Evolutionary conservation across 2,113 vertebrate species (phyloP), one percentile per base, ranked within the genome.

Genomic region (Corythaixoides concolor): DNA sequence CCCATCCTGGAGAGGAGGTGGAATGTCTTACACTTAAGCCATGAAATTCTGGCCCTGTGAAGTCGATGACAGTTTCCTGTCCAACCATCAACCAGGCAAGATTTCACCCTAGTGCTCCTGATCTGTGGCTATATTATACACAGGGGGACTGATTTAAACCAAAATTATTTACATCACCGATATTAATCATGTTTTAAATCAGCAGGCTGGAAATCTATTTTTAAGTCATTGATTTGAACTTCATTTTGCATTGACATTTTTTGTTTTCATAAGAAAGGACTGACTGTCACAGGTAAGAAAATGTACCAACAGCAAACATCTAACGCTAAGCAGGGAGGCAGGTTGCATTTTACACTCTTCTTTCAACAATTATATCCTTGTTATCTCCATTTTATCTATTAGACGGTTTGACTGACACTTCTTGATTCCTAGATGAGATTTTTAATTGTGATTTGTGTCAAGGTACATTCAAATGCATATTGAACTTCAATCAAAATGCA

Each of bases 381-480:
- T 76, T 79, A 93, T 91, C 85, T 88, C 75, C 55, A 70, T 90
- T 91, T 96, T 30, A 85, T 79, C 45, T 86, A 67, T 93, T 69
- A 88, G 28, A 70, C 90, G 60, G 53, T 53, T 93, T 95, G 75
- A 88, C 49, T 95, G 95, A 93, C 91, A 91, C n/a, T 58, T 88
- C 81, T 88, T 43, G 27, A 89, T 93, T 94, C 67, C 79, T 80
- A 69, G 55, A 94, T 94, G 90, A 95, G 91, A 70, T n/a, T 95
- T 95, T 91, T 78, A 95, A 93, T 85, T 95, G 88, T 85, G 70
- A 93, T 90, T 94, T 85, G 59, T 95, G 95, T 94, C 90, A 90
- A 91, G 85, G 89, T 90, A 85, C 82, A 94, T 96, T 96, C 92
- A 90, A 67, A 95, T 88, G 93, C 82, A 91, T 91, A 95, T 79